These are phyloP conservation scores for Chrysomallon squamiferum DNA, from an alignment of 1,140 invertebrate genomes.

Conservation along the genomic window DNA sequence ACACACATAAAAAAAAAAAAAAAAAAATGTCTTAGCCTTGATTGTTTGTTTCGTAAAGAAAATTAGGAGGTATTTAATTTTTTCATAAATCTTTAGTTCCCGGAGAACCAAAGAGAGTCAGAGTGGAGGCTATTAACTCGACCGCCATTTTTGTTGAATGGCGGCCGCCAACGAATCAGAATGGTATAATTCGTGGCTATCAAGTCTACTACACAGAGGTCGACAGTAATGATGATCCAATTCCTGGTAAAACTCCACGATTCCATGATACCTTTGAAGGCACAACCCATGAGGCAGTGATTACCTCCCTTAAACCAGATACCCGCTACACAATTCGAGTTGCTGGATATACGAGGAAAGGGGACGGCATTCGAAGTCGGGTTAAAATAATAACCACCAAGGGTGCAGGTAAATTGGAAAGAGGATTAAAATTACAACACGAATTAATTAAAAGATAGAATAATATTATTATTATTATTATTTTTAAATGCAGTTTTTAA, in stretches of 20 bases:
- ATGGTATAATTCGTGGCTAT: conserved; percentile 96
- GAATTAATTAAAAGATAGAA: no score
- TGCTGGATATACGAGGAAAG: conserved; percentile 91
- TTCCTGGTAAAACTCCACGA: conserved; percentile 28
- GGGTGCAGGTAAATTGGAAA: conserved; percentile 71
- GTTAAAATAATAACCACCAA: conserved; percentile 82
- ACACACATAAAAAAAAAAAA: no score
- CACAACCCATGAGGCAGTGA: conserved; percentile 78
- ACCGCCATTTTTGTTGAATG: conserved; percentile 90
- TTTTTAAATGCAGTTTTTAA: no score
- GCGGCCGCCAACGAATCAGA: conserved; percentile 91
- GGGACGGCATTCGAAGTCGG: conserved; percentile 90
- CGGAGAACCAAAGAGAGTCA: conserved; percentile 91
- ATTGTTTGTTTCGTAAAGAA: neutral
- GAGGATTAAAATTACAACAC: no score
- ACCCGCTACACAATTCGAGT: conserved; percentile 85
- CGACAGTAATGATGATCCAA: conserved; percentile 42
- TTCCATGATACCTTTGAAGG: conserved; percentile 63
- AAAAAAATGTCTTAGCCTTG: neutral
- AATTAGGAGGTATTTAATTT: conserved; percentile 2
- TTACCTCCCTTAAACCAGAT: conserved; percentile 89
- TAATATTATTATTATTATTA: no score
- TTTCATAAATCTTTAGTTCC: conserved; percentile 75
- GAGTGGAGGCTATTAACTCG: conserved; percentile 86
- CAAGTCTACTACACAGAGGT: conserved; percentile 83